Evolutionary conservation across 37 sponge, comb jelly and placozoan species (phyloP).

Genomic region (Sycon ciliatum): DNA sequence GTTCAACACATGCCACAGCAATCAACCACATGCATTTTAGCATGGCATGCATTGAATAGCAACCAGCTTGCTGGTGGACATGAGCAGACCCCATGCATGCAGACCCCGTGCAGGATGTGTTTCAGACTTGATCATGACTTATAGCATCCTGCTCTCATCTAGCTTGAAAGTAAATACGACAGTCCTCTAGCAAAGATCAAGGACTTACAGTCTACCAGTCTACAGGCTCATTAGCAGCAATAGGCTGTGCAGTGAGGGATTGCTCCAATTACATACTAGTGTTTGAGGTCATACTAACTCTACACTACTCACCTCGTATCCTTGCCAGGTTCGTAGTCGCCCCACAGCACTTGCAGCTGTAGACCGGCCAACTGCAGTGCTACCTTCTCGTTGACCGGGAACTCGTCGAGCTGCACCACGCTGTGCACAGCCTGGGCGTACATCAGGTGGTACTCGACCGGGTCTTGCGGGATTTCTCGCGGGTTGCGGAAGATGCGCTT

Average conservation of each 20-base stretch:
- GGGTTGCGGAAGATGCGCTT: slow-evolving; percentile 83
- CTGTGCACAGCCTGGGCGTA: slow-evolving; percentile 92
- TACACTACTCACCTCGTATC: slow-evolving; percentile 30
- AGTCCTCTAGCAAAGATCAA: neutral
- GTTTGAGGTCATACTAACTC: neutral
- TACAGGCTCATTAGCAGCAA: no score
- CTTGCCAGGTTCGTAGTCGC: slow-evolving; percentile 40
- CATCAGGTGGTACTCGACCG: slow-evolving; percentile 90
- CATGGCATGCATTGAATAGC: no score
- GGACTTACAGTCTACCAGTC: no score
- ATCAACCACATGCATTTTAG: no score
- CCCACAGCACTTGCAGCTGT: slow-evolving; percentile 80
- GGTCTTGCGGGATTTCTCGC: slow-evolving; percentile 90
- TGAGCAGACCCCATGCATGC: no score
- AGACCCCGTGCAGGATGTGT: no score
- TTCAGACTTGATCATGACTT: no score
- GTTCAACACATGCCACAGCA: no score
- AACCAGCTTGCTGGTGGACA: no score
- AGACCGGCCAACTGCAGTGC: slow-evolving; percentile 87
- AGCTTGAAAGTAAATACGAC: no score
- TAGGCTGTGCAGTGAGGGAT: no score
- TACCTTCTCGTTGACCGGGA: slow-evolving; percentile 77
- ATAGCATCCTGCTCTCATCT: no score
- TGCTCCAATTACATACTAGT: neutral
- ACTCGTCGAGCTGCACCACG: slow-evolving; percentile 82